A percentile compares a stretch with the other conserved stretches of the same genome.
These are phyloP conservation scores for Drosophila maculinotata DNA, from an alignment of 2,888 invertebrate species.

Conservation along the genomic window DNA sequence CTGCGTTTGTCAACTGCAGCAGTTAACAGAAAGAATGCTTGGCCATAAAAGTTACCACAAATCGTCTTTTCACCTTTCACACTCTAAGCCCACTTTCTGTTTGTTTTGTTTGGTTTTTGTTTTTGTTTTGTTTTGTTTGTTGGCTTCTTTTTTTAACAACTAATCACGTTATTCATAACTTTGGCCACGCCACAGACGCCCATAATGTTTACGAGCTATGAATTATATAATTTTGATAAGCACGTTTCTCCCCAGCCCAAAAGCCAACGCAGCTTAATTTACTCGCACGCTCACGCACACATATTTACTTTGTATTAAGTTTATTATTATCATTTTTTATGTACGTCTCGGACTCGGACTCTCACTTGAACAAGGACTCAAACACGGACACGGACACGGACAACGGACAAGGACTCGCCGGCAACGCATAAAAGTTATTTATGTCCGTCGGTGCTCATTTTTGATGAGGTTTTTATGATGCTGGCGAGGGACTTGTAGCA, in stretches of 20 bases:
- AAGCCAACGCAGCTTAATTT: constrained; percentile 71
- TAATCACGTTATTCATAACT: constrained; percentile 81
- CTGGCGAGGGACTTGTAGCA: constrained; percentile 45
- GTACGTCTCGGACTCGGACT: constrained; percentile 41
- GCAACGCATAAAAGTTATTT: constrained; percentile 72
- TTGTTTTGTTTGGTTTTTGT: no score
- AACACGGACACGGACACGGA: constrained; percentile 19
- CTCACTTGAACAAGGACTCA: constrained; percentile 9
- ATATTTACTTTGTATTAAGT: constrained; percentile 79
- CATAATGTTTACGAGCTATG: constrained; percentile 79
- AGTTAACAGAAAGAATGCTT: constrained; percentile 5
- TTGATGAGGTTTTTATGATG: constrained; percentile 74
- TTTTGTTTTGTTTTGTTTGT: constrained; percentile 10
- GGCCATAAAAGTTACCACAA: constrained; percentile 36
- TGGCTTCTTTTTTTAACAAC: constrained; percentile 62
- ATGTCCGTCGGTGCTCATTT: constrained; percentile 70
- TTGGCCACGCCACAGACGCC: constrained; percentile 50
- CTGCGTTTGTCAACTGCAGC: constrained; percentile 20
- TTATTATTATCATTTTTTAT: constrained; percentile 80
- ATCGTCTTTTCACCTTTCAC: constrained; percentile 47
- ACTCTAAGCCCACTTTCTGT: constrained; percentile 9
- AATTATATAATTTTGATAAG: constrained; percentile 80
- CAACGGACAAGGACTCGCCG: constrained; percentile 1
- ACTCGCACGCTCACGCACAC: constrained; percentile 72
- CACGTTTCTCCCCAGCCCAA: constrained; percentile 62